Evolutionary conservation across 1,140 invertebrate genomes (phyloP), one percentile per base, ranked within the genome.

Genomic region (Cherax quadricarinatus): DNA sequence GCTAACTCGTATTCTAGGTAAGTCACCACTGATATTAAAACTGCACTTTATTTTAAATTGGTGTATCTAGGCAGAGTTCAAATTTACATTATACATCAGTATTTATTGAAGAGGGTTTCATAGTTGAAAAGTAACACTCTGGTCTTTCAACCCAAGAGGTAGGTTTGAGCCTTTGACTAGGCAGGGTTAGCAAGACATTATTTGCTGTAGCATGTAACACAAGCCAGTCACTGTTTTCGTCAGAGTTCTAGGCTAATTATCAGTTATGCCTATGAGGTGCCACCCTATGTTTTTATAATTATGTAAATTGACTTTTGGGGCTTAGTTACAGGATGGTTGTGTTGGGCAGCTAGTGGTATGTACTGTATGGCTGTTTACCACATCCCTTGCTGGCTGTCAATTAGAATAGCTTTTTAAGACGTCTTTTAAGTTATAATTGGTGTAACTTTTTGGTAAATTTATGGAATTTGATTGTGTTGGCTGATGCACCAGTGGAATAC

Each of bases 371-470:
- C 57, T 70, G 60, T 41, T 49, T 21, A 60, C 60, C 16, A 24
- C 73, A 62, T 70, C n/a, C 78, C 78, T 51, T 78, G 86, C 75
- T 88, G 75, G 51, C 73, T 80, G 75, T 79, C 75, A 60, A 41
- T 16, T 88, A 88, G 78, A 60, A 30, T 88, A 88, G 86, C 49
- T 62, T 88, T 60, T 60, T 87, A 60, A 49, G 78, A 57, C 30
- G 24, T 78, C 18, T 87, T 87, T 88, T 88, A 80, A 88, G 86
- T 80, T 88, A 88, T 88, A 21, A 53, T 88, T 60, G 86, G 57
- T 88, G 86, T 88, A 88, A 88, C n/a, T 80, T 88, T 88, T 80
- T 88, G 70, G 86, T 88, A 80, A 60, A 57, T 80, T 75, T 78
- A 62, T 88, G 86, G n/a, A 85, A 85, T 85, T 85, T 85, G 21